A percentile compares a stretch with the other conserved stretches of the same genome.
These are phyloP conservation scores for Irena cyanogastra DNA, from an alignment of 2,113 vertebrate genomes.

Conservation along the genomic window DNA sequence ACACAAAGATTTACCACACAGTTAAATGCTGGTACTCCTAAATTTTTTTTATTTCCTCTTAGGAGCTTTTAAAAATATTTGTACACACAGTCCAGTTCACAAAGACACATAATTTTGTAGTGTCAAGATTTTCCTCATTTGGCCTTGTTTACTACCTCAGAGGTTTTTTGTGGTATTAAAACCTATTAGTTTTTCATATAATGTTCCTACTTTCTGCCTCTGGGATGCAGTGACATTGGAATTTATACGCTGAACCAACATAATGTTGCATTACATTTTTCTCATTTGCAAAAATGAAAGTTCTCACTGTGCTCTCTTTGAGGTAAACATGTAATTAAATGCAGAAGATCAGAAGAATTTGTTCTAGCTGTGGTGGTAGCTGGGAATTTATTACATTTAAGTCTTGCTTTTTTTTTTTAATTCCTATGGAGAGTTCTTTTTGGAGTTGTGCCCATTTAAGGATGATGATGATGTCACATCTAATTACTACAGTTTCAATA, in stretches of 20 bases:
- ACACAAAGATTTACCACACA: neutral
- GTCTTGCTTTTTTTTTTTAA: neutral
- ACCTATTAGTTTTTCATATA: neutral
- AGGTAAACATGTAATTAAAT: slow-evolving; percentile 20
- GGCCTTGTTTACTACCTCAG: neutral
- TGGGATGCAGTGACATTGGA: neutral
- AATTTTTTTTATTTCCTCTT: neutral
- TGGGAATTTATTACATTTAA: neutral
- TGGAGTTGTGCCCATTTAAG: neutral
- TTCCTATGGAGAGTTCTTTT: neutral
- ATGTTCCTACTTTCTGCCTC: neutral
- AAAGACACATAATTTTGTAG: neutral
- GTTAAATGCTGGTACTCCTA: neutral
- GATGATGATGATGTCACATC: neutral
- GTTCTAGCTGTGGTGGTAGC: neutral
- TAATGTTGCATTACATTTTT: neutral
- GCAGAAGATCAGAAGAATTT: neutral
- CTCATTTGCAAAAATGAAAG: neutral
- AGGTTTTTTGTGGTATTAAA: neutral
- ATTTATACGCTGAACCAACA: neutral
- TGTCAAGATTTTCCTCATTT: neutral
- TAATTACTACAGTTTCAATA: fast-evolving
- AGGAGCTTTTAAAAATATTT: neutral
- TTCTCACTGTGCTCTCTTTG: neutral
- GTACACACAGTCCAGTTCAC: neutral